Percentiles rank a stretch among this genome's conserved stretches.
phyloP scores from a whole-genome alignment of 2,113 vertebrate genomes.

The Paedocypris sp. region DNA sequence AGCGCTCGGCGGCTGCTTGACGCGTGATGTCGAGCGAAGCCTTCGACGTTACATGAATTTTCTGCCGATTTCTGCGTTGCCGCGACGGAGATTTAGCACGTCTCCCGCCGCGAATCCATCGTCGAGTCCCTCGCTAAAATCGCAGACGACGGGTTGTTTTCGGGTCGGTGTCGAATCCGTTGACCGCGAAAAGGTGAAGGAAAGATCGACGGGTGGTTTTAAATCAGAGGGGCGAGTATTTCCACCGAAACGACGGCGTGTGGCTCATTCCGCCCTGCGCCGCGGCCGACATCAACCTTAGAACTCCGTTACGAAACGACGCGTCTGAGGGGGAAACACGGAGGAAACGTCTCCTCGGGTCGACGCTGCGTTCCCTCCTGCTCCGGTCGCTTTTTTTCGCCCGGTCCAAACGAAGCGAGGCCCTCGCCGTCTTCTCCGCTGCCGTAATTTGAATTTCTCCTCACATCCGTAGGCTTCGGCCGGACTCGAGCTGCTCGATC shows the following conservation, averaged over 20 bases:
- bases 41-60: slow-evolving; percentile 40
- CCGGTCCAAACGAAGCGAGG: slow-evolving; percentile 50
- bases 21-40: slow-evolving; percentile 48
- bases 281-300: slow-evolving; percentile 30
- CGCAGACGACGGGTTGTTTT: slow-evolving; percentile 17
- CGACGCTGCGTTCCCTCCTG: slow-evolving; percentile 38
- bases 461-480: slow-evolving; percentile 48
- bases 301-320: slow-evolving; percentile 39
- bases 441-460: slow-evolving; percentile 53
- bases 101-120: slow-evolving; percentile 34
- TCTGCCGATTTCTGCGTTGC: slow-evolving; percentile 38
- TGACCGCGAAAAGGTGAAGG: slow-evolving; percentile 21
- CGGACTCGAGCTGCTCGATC: slow-evolving; percentile 41
- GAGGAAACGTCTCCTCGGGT: slow-evolving; percentile 34
- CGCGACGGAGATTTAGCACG: slow-evolving; percentile 35
- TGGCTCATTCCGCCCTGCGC: slow-evolving; percentile 50
- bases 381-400: slow-evolving; percentile 38
- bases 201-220: not conserved
- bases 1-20: slow-evolving; percentile 50
- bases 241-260: slow-evolving; percentile 59
- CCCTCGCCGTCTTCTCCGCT: slow-evolving; percentile 39
- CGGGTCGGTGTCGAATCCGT: slow-evolving; percentile 11
- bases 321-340: slow-evolving; percentile 23
- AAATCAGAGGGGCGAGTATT: slow-evolving; percentile 50
- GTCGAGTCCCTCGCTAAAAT: slow-evolving; percentile 25